These are phyloP conservation scores for Heterochromis multidens DNA, from an alignment of 2,113 vertebrate species.

Conservation along the genomic window DNA sequence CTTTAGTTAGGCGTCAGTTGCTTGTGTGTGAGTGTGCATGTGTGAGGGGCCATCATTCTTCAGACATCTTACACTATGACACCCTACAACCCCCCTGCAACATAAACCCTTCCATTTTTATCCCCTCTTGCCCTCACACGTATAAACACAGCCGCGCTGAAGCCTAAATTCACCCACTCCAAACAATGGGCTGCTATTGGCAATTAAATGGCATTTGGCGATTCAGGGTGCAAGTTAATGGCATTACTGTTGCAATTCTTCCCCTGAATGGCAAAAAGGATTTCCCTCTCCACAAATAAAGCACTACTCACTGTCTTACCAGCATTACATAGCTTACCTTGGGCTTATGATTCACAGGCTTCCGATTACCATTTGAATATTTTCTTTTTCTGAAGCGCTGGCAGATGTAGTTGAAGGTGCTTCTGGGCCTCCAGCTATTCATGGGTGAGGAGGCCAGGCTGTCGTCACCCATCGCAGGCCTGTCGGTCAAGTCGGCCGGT, in stretches of 20 bases:
- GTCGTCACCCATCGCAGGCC: conserved; percentile 54
- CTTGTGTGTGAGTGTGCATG: conserved; percentile 68
- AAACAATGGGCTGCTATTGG: conserved; percentile 80
- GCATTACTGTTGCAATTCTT: conserved; percentile 81
- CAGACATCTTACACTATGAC: conserved; percentile 76
- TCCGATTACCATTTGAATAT: conserved; percentile 80
- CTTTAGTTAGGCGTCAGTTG: conserved; percentile 78
- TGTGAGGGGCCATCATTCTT: conserved; percentile 76
- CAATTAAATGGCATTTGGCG: conserved; percentile 82
- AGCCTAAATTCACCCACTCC: conserved; percentile 72
- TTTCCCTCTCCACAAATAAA: conserved; percentile 80
- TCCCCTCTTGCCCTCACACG: conserved; percentile 50
- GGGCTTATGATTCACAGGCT: conserved; percentile 80
- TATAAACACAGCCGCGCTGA: conserved; percentile 48
- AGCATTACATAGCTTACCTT: conserved; percentile 84
- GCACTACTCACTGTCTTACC: conserved; percentile 80
- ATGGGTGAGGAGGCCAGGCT: conserved; percentile 39
- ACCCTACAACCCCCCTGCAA: conserved; percentile 65
- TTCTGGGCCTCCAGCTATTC: conserved; percentile 51
- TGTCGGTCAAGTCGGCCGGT: conserved; percentile 50
- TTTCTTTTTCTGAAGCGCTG: conserved; percentile 68
- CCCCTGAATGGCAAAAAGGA: conserved; percentile 79
- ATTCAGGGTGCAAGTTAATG: conserved; percentile 81
- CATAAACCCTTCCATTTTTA: conserved; percentile 60
- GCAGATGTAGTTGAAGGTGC: conserved; percentile 59